phyloP scores from a whole-genome alignment of 2,797 vertebrate species.

The Nyctibius grandis region DNA sequence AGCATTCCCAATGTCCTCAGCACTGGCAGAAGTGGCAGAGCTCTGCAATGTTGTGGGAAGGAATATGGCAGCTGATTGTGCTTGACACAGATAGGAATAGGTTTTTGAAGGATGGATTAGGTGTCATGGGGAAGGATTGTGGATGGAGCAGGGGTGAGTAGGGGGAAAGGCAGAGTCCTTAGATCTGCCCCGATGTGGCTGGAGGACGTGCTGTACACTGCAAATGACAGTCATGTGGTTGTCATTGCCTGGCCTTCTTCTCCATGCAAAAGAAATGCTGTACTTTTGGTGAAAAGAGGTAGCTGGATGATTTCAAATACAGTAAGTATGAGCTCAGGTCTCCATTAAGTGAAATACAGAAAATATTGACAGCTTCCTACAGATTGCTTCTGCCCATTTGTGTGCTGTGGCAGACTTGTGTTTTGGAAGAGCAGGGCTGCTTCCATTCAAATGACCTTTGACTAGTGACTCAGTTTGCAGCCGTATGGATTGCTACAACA shows the following conservation, averaged over 20 bases:
- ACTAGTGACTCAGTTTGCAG: not conserved
- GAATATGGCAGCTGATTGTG: not conserved
- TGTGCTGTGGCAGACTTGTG: not conserved
- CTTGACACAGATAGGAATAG: not conserved
- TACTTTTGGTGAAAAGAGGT: not conserved
- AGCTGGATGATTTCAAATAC: not conserved
- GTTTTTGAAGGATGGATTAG: not conserved
- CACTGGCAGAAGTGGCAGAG: not conserved
- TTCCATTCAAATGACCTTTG: not conserved
- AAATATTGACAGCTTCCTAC: not conserved
- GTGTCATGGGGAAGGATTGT: not conserved
- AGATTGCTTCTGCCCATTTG: not conserved
- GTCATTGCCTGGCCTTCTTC: not conserved
- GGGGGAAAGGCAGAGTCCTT: not conserved
- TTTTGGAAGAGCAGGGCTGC: not conserved
- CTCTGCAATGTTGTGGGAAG: not conserved
- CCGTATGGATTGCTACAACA: not conserved
- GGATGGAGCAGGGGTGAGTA: not conserved
- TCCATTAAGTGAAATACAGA: not conserved
- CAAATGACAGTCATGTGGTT: rapidly evolving
- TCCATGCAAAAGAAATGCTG: not conserved
- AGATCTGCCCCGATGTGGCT: not conserved
- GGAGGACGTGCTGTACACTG: not conserved
- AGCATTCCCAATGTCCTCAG: not conserved
- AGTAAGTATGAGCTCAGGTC: not conserved